Base-by-base conservation (phyloP, 23 tunicate genomes). In the Phallusia fumigata region DNA sequence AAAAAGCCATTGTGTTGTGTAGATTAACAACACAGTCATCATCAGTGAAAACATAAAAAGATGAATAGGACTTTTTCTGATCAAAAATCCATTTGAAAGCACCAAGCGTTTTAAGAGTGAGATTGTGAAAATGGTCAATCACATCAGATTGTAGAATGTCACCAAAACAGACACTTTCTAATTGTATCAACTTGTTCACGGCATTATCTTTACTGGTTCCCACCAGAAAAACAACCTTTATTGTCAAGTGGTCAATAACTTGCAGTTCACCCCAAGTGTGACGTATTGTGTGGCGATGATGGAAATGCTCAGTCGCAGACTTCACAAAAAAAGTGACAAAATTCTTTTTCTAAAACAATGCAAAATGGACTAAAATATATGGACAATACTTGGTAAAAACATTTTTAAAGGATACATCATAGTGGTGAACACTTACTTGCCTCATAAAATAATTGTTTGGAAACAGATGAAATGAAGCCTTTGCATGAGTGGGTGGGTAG, bases 11-110 rank as follows among this genome's bases (percentile, higher is more conserved):
- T 0, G 89, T 91, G 31, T 78, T 64, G 8, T 35, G 32, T 31
- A 86, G 40, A 65, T 91, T 77, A 33, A 91, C 73, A 12, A 91
- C 96, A 36, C 96, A 91, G 51, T 91, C 89, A 77, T 91, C 96
- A 80, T 91, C 89, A 0, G 88, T 78, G 35, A 91, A 78, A 0
- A 88, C 73, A 53, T 86, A 86, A 73, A 86, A 86, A 0, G 82
- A 74, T 24, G 81, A 33, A 21, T n/a, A 21, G 3, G 31, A 19
- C 34, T 76, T 8, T 21, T 52, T 22, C 19, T 82, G 75, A 19
- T 88, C 22, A 24, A 34, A 74, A 0, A 88, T 82, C 91, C 91
- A 88, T 18, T 76, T 31, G 49, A 88, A 76, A 5, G 86, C 73
- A 26, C 79, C 50, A 18, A 88, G 50, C 0, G 86, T 88, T 76